A percentile compares a stretch with the other conserved stretches of the same genome.
phyloP scores from a whole-genome alignment of 2,797 vertebrate genomes.

The Malurus leucopterus region DNA sequence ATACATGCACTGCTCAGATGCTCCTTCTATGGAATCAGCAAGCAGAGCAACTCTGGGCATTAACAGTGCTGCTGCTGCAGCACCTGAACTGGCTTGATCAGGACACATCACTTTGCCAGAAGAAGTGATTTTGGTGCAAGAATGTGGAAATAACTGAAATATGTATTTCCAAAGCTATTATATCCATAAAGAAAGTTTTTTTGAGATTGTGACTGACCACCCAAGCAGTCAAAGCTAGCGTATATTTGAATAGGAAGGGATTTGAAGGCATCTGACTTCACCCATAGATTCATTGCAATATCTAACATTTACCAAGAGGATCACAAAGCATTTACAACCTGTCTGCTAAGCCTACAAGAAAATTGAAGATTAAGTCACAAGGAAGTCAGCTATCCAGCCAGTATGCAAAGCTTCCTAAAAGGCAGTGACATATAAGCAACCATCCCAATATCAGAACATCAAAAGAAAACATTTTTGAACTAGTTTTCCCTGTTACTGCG shows the following conservation, averaged over 20 bases:
- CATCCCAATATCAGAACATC: background rate
- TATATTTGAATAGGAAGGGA: background rate
- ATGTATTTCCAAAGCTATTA: background rate
- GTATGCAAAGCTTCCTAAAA: background rate
- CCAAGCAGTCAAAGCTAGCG: background rate
- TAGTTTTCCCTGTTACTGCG: background rate
- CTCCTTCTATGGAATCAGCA: background rate
- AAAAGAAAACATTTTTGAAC: background rate
- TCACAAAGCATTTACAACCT: background rate
- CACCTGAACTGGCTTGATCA: background rate
- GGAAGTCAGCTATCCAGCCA: background rate
- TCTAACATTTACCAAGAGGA: background rate
- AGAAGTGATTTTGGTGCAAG: background rate
- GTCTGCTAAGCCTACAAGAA: background rate
- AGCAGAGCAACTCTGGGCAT: background rate
- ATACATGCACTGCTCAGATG: background rate
- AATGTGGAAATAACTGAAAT: background rate
- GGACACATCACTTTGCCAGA: background rate
- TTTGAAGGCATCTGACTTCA: slow-evolving; percentile 8
- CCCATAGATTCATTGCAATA: background rate
- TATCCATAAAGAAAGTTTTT: background rate
- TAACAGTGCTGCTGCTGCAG: background rate
- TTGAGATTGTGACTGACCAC: background rate
- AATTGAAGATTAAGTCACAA: background rate
- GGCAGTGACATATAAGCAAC: background rate